A percentile compares a stretch with the other conserved stretches of the same genome.
Conservation (phyloP, 2,113 vertebrate species). For the Festucalex cinctus region DNA sequence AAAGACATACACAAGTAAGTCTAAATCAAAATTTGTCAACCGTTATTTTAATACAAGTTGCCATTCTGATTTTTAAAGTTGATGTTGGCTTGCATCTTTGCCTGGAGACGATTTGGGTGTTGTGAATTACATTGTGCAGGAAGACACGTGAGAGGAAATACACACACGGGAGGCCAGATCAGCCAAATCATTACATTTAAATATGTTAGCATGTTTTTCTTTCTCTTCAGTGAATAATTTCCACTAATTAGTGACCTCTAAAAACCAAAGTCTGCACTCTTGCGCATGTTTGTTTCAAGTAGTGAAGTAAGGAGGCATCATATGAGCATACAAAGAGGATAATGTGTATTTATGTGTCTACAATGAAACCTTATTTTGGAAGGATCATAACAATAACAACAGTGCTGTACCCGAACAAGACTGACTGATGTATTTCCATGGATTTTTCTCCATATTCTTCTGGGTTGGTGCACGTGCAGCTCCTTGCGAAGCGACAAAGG, state of each 20-base stretch:
- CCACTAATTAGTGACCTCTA: too few species aligned
- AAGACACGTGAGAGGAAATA: neutral
- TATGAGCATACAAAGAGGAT: too few species aligned
- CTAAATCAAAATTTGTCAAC: conserved; percentile 19
- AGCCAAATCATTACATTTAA: too few species aligned
- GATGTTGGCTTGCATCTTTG: conserved; percentile 5
- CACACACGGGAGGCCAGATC: neutral
- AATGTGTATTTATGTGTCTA: too few species aligned
- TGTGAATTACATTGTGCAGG: neutral
- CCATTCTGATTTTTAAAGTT: conserved; percentile 1
- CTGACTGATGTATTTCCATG: neutral
- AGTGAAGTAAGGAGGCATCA: too few species aligned
- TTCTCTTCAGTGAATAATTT: neutral
- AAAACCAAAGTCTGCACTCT: neutral
- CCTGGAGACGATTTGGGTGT: neutral
- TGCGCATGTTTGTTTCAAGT: too few species aligned
- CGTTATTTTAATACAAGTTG: neutral
- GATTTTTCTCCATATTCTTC: neutral
- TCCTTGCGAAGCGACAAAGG: conserved; percentile 28
- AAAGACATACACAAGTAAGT: conserved; percentile 54
- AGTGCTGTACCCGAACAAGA: neutral
- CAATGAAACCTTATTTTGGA: neutral
- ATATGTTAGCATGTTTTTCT: neutral
- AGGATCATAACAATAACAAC: neutral
- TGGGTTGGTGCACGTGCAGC: conserved; percentile 15